These are phyloP conservation scores for Hybognathus amarus DNA, from an alignment of 2,797 vertebrate genomes.

Conservation along the genomic window DNA sequence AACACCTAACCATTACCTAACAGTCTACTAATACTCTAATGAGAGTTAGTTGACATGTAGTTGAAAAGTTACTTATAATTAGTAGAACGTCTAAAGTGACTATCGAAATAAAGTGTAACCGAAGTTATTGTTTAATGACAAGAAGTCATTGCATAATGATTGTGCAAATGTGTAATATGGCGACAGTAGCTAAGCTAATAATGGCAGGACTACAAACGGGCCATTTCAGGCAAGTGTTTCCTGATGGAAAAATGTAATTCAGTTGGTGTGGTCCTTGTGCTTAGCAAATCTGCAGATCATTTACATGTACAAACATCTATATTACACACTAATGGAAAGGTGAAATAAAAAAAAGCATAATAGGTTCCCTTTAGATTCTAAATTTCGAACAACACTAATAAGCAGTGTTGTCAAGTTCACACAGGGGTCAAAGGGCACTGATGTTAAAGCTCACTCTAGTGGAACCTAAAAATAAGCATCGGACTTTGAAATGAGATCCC, in stretches of 20 bases:
- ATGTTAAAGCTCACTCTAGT: conserved; percentile 49
- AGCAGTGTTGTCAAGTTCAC: conserved; percentile 56
- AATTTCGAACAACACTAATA: background rate
- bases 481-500: conserved; percentile 66
- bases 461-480: conserved; percentile 62
- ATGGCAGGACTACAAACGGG: background rate
- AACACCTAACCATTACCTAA: too few species aligned
- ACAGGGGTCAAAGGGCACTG: conserved; percentile 53
- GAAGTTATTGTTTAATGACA: too few species aligned
- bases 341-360: background rate
- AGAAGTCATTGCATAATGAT: too few species aligned
- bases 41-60: too few species aligned
- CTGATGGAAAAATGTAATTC: background rate
- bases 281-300: background rate
- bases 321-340: background rate
- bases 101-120: too few species aligned
- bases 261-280: background rate
- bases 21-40: too few species aligned
- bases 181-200: too few species aligned
- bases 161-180: too few species aligned
- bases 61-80: too few species aligned
- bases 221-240: background rate
- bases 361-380: background rate
- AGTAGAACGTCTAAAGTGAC: too few species aligned
- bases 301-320: background rate